A percentile compares a stretch with the other conserved stretches of the same genome.
phyloP scores from a whole-genome alignment of 2,797 vertebrate genomes.

The Brotula barbata region DNA sequence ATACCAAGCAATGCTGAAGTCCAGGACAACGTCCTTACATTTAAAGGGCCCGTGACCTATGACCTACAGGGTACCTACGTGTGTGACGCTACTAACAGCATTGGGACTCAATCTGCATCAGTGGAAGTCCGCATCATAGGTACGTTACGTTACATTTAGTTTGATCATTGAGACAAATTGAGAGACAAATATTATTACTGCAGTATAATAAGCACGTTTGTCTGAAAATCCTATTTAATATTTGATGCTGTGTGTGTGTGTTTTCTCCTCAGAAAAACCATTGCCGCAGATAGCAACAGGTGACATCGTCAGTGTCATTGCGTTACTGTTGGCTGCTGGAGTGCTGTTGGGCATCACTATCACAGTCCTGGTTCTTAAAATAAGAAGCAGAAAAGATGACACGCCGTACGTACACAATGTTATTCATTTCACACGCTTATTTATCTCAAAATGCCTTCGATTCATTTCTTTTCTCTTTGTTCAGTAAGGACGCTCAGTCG shows the following conservation, averaged over 20 bases:
- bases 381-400: slow-evolving; percentile 73
- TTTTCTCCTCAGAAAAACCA: slow-evolving; percentile 82
- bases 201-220: too few relatives aligned
- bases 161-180: too few relatives aligned
- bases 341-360: slow-evolving; percentile 81
- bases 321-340: slow-evolving; percentile 78
- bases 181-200: too few relatives aligned
- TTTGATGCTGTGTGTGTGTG: slow-evolving; percentile 3
- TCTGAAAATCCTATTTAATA: neutral
- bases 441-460: neutral
- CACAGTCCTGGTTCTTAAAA: slow-evolving; percentile 82
- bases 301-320: slow-evolving; percentile 82
- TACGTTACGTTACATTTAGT: slow-evolving; percentile 65
- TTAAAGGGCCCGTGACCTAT: slow-evolving; percentile 89
- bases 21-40: slow-evolving; percentile 88
- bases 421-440: neutral
- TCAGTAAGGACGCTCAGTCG: slow-evolving; percentile 66
- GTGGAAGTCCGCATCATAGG: slow-evolving; percentile 95
- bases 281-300: slow-evolving; percentile 79
- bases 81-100: slow-evolving; percentile 93
- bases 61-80: slow-evolving; percentile 89
- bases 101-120: slow-evolving; percentile 88
- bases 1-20: slow-evolving; percentile 87
- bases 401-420: slow-evolving; percentile 77
- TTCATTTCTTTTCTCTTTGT: slow-evolving; percentile 5